phyloP scores from a whole-genome alignment of 2,888 invertebrate genomes.

The Leucozona laternaria region DNA sequence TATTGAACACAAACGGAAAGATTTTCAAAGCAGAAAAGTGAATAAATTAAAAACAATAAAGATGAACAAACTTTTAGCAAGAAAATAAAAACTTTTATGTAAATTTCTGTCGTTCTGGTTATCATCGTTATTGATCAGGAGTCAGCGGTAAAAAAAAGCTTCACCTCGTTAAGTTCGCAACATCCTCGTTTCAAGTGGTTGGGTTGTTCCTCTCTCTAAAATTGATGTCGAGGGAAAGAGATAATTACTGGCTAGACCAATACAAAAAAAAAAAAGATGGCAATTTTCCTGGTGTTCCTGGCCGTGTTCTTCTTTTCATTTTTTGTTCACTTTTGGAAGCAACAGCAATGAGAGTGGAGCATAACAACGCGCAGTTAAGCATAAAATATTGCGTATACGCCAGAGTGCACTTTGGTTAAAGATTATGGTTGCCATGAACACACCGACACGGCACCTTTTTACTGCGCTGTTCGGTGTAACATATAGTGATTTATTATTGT shows the following conservation, averaged over 20 bases:
- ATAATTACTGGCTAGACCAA: conserved; percentile 36
- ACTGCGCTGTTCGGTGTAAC: conserved; percentile 6
- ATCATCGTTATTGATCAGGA: background rate
- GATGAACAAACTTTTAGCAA: background rate
- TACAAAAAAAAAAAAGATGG: conserved; percentile 5
- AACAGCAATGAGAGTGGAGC: background rate
- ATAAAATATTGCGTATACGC: conserved; percentile 46
- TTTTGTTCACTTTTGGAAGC: background rate
- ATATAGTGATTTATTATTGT: conserved; percentile 14
- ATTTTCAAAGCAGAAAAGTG: background rate
- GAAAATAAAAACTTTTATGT: background rate
- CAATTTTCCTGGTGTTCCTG: background rate
- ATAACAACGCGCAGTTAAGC: conserved; percentile 36
- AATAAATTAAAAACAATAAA: background rate
- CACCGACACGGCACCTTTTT: conserved; percentile 12
- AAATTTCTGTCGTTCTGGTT: background rate
- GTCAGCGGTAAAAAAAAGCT: background rate
- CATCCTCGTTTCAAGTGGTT: background rate
- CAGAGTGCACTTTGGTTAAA: conserved; percentile 32
- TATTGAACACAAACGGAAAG: background rate
- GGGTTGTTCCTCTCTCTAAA: background rate
- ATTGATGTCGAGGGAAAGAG: background rate
- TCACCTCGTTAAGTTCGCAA: background rate
- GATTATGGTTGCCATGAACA: conserved; percentile 30
- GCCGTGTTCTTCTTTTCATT: background rate